phyloP scores from a whole-genome alignment of 2,888 invertebrate species.

The Eupithecia vulgata region DNA sequence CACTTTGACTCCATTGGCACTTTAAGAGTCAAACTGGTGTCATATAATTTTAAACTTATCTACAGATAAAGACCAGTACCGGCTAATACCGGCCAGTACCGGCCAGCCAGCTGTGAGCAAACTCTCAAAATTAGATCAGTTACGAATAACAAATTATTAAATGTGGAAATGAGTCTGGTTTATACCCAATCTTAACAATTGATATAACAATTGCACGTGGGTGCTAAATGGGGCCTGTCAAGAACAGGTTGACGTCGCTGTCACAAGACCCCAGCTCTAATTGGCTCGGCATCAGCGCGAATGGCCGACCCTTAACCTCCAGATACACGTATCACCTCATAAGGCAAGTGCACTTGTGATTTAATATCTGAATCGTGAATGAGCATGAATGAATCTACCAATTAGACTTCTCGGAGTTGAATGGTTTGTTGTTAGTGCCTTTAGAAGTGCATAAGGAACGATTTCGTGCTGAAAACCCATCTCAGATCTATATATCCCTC shows the following conservation, averaged over 20 bases:
- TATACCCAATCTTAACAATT: constrained; percentile 12
- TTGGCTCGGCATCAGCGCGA: constrained; percentile 69
- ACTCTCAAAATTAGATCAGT: not conserved
- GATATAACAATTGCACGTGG: constrained; percentile 57
- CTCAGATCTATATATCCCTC: not conserved
- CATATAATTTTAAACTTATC: no score
- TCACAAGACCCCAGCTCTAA: constrained; percentile 75
- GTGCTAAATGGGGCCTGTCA: constrained; percentile 67
- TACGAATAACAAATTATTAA: not conserved
- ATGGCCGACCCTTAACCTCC: constrained; percentile 79
- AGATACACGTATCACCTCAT: constrained; percentile 72
- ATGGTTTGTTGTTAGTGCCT: not conserved
- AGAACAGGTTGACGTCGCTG: constrained; percentile 62
- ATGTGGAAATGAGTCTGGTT: not conserved
- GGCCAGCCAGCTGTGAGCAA: not conserved
- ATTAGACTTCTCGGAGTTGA: not conserved
- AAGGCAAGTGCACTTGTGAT: constrained; percentile 47
- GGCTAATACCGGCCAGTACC: no score
- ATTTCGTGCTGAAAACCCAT: not conserved
- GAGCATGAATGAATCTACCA: constrained; percentile 25
- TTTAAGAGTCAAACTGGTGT: no score
- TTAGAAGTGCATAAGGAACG: not conserved
- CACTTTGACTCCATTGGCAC: not conserved
- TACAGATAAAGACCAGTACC: no score
- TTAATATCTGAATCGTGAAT: constrained; percentile 40